phyloP scores from a whole-genome alignment of 2,113 vertebrate species.

The Pygoscelis adeliae region DNA sequence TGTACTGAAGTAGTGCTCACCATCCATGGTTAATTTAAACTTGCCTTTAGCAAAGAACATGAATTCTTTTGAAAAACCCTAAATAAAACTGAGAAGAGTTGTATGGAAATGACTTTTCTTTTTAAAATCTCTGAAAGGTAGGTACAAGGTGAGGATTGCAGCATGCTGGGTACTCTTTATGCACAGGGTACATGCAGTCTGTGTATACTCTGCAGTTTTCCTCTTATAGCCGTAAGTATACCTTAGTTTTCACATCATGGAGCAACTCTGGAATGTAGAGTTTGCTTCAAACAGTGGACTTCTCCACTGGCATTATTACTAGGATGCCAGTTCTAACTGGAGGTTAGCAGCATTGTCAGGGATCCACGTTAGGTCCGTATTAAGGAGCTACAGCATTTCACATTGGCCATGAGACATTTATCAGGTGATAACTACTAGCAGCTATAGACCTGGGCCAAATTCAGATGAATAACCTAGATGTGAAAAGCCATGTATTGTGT shows the following conservation, averaged over 20 bases:
- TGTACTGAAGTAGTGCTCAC: not conserved
- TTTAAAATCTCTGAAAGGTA: not conserved
- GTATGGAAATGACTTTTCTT: not conserved
- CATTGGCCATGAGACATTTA: not conserved
- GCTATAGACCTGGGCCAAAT: not conserved
- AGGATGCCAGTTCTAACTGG: not conserved
- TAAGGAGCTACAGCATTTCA: not conserved
- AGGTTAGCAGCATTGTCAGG: not conserved
- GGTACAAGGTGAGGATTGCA: not conserved
- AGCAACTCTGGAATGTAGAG: not conserved
- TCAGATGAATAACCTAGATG: not conserved
- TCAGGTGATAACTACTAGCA: not conserved
- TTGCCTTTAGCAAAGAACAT: not conserved
- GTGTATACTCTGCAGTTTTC: not conserved
- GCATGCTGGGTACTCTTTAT: not conserved
- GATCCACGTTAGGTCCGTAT: accelerated
- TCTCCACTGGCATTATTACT: not conserved
- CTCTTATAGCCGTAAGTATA: not conserved
- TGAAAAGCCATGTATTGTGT: not conserved
- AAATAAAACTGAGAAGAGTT: not conserved
- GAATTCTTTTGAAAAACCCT: not conserved
- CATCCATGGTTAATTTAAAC: not conserved
- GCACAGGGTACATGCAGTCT: not conserved
- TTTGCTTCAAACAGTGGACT: not conserved
- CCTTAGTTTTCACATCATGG: not conserved